Evolutionary conservation across 1,140 invertebrate genomes (phyloP).

Genomic region (Brachionus koreanus): DNA sequence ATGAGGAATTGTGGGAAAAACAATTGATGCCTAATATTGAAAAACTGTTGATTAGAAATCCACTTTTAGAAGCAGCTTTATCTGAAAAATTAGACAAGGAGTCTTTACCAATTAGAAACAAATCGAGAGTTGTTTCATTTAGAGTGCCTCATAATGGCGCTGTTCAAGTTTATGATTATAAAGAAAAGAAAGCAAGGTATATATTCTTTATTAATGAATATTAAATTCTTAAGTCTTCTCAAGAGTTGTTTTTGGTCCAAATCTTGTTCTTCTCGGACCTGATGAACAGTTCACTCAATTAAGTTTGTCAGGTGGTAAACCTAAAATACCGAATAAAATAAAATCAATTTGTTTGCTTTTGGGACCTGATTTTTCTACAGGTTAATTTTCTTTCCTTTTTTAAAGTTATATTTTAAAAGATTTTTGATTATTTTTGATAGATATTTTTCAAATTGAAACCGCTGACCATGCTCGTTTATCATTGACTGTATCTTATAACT

Average conservation of each 20-base stretch:
- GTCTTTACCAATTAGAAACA: conserved; percentile 46
- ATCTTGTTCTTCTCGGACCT: conserved; percentile 54
- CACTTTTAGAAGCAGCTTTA: neutral
- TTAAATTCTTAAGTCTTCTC: conserved; percentile 19
- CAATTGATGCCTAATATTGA: conserved; percentile 57
- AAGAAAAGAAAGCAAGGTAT: conserved; percentile 57
- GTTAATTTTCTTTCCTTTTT: conserved; percentile 50
- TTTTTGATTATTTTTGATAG: conserved; percentile 53
- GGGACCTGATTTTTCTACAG: conserved; percentile 56
- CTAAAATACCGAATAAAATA: conserved; percentile 51
- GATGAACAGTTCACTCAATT: conserved; percentile 57
- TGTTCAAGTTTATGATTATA: conserved; percentile 55
- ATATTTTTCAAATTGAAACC: conserved; percentile 52
- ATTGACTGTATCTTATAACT: conserved; percentile 53
- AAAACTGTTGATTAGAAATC: conserved; percentile 24
- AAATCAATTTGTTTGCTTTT: conserved; percentile 55
- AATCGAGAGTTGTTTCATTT: conserved; percentile 51
- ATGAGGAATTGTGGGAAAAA: conserved; percentile 63
- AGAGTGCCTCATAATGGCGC: conserved; percentile 55
- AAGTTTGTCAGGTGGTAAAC: conserved; percentile 55
- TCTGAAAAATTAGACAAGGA: neutral
- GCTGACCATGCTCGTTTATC: conserved; percentile 55
- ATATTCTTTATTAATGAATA: neutral
- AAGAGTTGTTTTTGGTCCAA: conserved; percentile 54
- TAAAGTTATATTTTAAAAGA: conserved; percentile 7